Base-by-base conservation (phyloP, 2,888 invertebrate genomes). In the Xylota segnis region DNA sequence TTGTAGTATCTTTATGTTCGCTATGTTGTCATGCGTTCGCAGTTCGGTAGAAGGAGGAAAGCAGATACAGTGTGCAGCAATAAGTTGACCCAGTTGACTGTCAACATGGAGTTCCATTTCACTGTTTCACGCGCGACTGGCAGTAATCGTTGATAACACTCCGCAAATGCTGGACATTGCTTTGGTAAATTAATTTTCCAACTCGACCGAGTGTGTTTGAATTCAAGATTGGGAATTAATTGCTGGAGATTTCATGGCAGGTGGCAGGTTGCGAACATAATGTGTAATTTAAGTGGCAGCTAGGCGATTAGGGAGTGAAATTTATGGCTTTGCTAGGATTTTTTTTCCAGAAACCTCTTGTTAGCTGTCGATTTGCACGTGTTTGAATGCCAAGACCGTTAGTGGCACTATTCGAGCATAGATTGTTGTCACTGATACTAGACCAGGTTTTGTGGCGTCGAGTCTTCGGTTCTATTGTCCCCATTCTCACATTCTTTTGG, bases 21-120 rank as follows among this genome's bases (percentile, higher is more conserved):
- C 12, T 74, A 45, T 63, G 74, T 66, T 81, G 79, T 75, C 70
- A 75, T 84, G 79, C 63, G 63, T 61, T 71, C 37, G 61, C 68
- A 76, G 70, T 63, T 66, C 23, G 61, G 52, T 66, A 78, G 78
- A 61, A 72, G 61, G 56, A 70, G 68, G 56, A 56, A 50, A 54
- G 12, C 43, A 58, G 71, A 61, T 65, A 65, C 27, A 34, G 66
- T n/a, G 47, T 84, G 79, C 79, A 72, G 79, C 79, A 72, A 84
- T 84, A 52, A 58, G 58, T 65, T 84, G 84, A 81, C 84, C 84
- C 81, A 84, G 84, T 66, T 84, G 71, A 71, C 75, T 81, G 81
- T 66, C 81, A 84, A 68, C 83, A 70, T 58, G 70, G 65, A 79
- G 75, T 70, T 70, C 52, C 81, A 81, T 79, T 84, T 79, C 71